Percentiles rank a stretch among this genome's conserved stretches.
These are phyloP conservation scores for Cephalopterus ornatus DNA, from an alignment of 2,113 vertebrate species.

Conservation along the genomic window DNA sequence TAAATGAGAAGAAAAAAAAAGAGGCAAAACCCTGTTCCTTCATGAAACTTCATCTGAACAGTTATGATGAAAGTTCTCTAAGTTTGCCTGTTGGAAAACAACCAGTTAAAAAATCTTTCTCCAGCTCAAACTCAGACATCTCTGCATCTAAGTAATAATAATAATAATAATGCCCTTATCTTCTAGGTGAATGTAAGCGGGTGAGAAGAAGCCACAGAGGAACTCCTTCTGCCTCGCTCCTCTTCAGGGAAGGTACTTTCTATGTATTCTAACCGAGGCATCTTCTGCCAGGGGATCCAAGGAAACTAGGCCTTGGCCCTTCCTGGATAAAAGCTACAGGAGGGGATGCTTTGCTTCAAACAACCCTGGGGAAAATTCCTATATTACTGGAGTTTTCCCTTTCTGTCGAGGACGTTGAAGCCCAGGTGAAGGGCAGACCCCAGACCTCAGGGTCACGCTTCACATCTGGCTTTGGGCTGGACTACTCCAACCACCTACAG, in stretches of 20 bases:
- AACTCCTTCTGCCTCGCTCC: not conserved
- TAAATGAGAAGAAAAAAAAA: not conserved
- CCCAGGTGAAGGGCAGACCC: not conserved
- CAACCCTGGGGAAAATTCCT: not conserved
- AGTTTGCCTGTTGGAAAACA: not conserved
- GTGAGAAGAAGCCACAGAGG: not conserved
- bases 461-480: not conserved
- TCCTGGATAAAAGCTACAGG: not conserved
- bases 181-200: not conserved
- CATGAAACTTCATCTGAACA: not conserved
- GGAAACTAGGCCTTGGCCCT: accelerated
- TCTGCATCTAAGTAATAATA: not conserved
- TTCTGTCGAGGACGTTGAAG: not conserved
- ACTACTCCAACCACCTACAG: accelerated
- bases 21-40: not conserved
- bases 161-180: not conserved
- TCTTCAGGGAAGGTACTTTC: not conserved
- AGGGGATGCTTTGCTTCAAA: not conserved
- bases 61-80: not conserved
- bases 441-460: accelerated
- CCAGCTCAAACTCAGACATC: not conserved
- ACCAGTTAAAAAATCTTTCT: not conserved
- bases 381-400: not conserved
- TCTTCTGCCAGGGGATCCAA: accelerated
- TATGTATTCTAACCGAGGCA: accelerated